Conservation (phyloP, 1,140 invertebrate species). For the Trissolcus basalis region DNA sequence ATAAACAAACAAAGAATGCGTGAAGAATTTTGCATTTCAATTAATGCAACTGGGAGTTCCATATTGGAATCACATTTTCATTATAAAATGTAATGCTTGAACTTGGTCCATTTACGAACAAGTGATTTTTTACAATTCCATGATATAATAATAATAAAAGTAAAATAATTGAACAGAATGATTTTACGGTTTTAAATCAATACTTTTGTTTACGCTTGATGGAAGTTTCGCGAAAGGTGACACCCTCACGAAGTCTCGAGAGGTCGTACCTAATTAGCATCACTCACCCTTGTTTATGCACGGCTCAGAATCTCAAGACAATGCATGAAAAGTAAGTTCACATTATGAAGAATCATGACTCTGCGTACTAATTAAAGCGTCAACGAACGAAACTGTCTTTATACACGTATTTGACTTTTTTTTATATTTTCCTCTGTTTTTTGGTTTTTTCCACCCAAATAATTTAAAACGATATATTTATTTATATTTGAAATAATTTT, state of each 20-base stretch:
- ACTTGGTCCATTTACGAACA: no score
- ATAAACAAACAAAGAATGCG: background rate
- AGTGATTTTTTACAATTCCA: no score
- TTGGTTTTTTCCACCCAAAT: background rate
- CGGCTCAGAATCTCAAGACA: conserved; percentile 51
- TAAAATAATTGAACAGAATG: conserved; percentile 3
- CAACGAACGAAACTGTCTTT: conserved; percentile 30
- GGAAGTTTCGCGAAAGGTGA: conserved; percentile 32
- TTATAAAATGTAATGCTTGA: no score
- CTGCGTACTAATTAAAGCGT: conserved; percentile 50
- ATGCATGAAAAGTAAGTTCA: conserved; percentile 55
- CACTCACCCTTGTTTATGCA: conserved; percentile 56
- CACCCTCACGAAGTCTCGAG: conserved; percentile 56
- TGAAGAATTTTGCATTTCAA: background rate
- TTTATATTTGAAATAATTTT: no score
- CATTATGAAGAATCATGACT: conserved; percentile 51
- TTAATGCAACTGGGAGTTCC: no score
- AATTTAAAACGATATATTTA: no score
- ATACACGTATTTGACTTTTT: conserved; percentile 2
- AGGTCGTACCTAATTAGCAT: conserved; percentile 63
- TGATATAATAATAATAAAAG: no score
- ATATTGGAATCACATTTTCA: no score
- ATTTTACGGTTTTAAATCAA: conserved; percentile 25
- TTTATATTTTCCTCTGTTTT: conserved; percentile 7
- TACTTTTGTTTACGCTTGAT: conserved; percentile 32